Conservation (phyloP, 2,888 invertebrate species). For the Altica lythri region DNA sequence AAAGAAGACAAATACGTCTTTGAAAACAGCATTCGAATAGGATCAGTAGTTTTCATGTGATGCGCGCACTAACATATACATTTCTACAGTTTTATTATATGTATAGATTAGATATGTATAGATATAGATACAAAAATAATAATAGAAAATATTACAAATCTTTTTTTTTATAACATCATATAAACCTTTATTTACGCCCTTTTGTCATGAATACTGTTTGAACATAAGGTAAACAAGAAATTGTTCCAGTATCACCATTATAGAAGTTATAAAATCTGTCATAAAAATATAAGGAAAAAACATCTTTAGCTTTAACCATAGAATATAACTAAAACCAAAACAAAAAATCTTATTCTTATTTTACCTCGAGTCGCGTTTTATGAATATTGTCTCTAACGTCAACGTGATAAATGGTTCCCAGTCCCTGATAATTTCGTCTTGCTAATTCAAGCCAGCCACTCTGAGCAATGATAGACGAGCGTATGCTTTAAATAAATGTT, state of each 20-base stretch:
- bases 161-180: no score
- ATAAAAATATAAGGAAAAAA: conserved; percentile 13
- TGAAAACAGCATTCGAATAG: no score
- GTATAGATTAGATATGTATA: no score
- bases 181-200: no score
- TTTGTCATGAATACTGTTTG: no score
- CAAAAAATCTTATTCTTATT: conserved; percentile 20
- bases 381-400: conserved; percentile 26
- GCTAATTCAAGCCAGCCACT: conserved; percentile 23
- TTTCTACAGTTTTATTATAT: no score
- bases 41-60: no score
- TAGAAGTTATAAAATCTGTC: background rate
- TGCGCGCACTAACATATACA: no score
- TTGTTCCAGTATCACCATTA: background rate
- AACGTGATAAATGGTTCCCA: conserved; percentile 21
- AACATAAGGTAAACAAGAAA: no score
- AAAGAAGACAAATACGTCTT: no score
- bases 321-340: conserved; percentile 7
- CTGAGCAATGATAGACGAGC: conserved; percentile 27
- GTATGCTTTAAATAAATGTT: conserved; percentile 30
- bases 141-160: no score
- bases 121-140: no score
- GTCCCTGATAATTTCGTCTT: conserved; percentile 26
- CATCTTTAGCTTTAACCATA: conserved; percentile 5
- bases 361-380: conserved; percentile 19